Base-by-base conservation (phyloP, 2,888 invertebrate genomes). In the Thalpophila matura region DNA sequence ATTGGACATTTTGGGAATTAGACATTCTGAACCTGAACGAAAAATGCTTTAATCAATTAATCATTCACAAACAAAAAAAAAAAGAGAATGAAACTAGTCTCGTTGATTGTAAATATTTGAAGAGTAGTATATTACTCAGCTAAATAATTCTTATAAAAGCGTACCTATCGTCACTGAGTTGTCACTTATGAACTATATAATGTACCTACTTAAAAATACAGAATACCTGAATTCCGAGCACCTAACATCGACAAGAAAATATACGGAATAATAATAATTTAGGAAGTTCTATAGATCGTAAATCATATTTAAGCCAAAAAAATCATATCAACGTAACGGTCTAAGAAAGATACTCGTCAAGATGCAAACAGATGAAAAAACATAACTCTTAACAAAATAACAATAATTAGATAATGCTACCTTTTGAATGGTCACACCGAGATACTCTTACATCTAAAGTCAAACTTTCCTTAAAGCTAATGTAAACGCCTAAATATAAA, bases 121-220 rank as follows among this genome's bases (percentile, higher is more conserved):
- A 12, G 63, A 47, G 26, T 33, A 38, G 24, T 27, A 4, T 7
- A 33, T n/a, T 14, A 4, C 24, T 0, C 38, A 49, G 26, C 37
- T 51, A 27, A 51, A 49, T 35, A 22, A 29, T 31, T 22, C 7
- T 43, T 35, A 64, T 33, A 76, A 63, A 49, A 55, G 40, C 20
- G 20, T 61, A 29, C 20, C 18, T 61, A 29, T 12, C 12, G 38
- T 47, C 22, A 29, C 14, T 26, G 12, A 20, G 7, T 27, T 7
- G 24, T 27, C 7, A 12, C 14, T 16, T 14, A 5, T 26, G 22
- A 12, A 16, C 7, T 35, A 31, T 18, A 4, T 29, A 46, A 14
- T 14, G 3, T 29, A 10, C 7, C 24, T 46, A 62, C 22, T 51
- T n/a, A 40, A 22, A 33, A 26, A 38, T 14, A 50, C 14, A 55